Conservation (phyloP, 1,140 invertebrate genomes). For the Drosophila truncata region DNA sequence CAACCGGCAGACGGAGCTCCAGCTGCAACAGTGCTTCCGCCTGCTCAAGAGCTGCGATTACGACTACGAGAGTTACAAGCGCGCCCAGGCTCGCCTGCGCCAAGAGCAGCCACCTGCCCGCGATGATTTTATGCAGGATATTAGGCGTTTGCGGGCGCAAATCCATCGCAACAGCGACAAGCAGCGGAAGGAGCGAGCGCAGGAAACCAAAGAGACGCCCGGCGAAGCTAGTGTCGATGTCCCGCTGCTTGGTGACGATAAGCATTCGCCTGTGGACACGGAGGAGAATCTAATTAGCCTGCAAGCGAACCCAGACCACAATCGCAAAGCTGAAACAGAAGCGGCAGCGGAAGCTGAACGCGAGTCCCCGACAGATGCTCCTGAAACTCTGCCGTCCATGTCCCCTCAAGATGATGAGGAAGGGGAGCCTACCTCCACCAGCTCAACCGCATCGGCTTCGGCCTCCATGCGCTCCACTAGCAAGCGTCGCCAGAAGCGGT, state of each 20-base stretch:
- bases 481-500: conserved; percentile 20
- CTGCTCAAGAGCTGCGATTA: conserved; percentile 73
- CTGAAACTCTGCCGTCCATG: conserved; percentile 27
- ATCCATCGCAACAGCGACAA: conserved; percentile 73
- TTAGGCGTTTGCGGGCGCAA: conserved; percentile 72
- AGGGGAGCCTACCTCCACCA: conserved; percentile 1
- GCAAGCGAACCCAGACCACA: not conserved
- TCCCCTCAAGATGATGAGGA: conserved; percentile 7
- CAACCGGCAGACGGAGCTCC: conserved; percentile 75
- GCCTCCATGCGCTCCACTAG: not conserved
- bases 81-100: conserved; percentile 61
- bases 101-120: conserved; percentile 60
- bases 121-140: conserved; percentile 78
- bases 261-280: not conserved
- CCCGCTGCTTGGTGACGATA: not conserved
- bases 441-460: not conserved
- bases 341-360: not conserved
- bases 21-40: conserved; percentile 72
- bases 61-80: conserved; percentile 81
- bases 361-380: not conserved
- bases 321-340: not conserved
- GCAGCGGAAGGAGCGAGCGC: conserved; percentile 61
- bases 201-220: conserved; percentile 34
- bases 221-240: not conserved
- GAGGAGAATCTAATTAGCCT: not conserved